These are phyloP conservation scores for Rhopalosiphum padi DNA, from an alignment of 1,140 invertebrate species.

Conservation along the genomic window DNA sequence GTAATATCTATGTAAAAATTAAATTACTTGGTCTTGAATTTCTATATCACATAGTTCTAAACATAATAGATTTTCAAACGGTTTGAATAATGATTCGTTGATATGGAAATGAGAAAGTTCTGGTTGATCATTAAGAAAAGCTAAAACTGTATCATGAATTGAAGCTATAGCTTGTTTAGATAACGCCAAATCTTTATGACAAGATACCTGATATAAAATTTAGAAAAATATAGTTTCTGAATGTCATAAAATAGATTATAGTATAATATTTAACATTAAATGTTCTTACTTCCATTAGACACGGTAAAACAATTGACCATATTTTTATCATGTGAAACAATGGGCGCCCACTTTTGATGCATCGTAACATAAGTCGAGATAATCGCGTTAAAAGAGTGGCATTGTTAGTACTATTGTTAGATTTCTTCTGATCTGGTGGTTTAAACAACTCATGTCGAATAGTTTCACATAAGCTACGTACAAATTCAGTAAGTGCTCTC, in stretches of 20 bases:
- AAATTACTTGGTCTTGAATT: constrained; percentile 80
- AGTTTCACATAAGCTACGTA: constrained; percentile 80
- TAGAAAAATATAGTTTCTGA: constrained; percentile 13
- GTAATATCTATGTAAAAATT: neutral
- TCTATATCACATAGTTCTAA: constrained; percentile 90
- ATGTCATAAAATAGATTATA: neutral
- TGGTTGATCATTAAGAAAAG: constrained; percentile 84
- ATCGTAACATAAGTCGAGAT: constrained; percentile 86
- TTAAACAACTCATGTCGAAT: constrained; percentile 78
- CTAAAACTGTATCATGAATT: constrained; percentile 89
- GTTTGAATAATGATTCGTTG: constrained; percentile 92
- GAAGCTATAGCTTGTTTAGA: constrained; percentile 93
- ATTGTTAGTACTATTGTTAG: constrained; percentile 53
- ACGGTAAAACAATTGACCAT: constrained; percentile 88
- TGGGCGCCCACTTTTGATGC: constrained; percentile 84
- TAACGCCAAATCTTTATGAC: constrained; percentile 85
- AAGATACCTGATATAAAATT: constrained; percentile 75
- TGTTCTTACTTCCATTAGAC: constrained; percentile 82
- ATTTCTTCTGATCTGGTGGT: constrained; percentile 54
- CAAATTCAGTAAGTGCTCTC: constrained; percentile 79
- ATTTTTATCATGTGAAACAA: constrained; percentile 86
- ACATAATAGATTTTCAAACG: constrained; percentile 92
- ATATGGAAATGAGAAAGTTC: constrained; percentile 94
- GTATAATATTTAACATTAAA: neutral
- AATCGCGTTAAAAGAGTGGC: constrained; percentile 74